A percentile compares a stretch with the other conserved stretches of the same genome.
These are phyloP conservation scores for Elanoides forficatus DNA, from an alignment of 2,113 vertebrate species.

Conservation along the genomic window DNA sequence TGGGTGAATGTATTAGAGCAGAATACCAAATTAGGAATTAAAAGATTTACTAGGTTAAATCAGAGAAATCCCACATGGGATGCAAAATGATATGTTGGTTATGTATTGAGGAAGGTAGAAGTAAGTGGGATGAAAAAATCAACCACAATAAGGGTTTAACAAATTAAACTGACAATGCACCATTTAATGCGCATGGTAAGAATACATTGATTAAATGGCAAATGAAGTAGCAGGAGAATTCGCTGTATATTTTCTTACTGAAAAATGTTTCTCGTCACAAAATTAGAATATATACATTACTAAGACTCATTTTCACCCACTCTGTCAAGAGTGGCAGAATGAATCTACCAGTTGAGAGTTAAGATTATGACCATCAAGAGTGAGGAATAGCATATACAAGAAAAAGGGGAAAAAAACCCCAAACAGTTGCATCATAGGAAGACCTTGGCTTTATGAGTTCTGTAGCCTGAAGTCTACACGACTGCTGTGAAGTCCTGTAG, in stretches of 20 bases:
- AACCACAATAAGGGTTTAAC: background rate
- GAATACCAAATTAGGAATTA: slow-evolving; percentile 49
- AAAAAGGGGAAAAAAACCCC: fast-evolving
- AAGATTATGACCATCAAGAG: background rate
- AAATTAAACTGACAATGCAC: background rate
- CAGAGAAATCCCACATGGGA: background rate
- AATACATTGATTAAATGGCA: background rate
- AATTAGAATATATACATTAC: background rate
- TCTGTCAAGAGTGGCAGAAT: background rate
- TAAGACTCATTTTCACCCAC: background rate
- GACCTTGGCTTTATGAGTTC: background rate
- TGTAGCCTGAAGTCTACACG: background rate
- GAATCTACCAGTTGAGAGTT: background rate
- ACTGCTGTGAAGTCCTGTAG: background rate
- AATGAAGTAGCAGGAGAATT: background rate
- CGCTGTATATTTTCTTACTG: background rate
- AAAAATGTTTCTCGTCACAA: background rate
- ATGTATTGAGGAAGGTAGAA: background rate
- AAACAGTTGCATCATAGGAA: background rate
- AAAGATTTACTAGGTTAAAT: slow-evolving; percentile 31
- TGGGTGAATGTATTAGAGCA: background rate
- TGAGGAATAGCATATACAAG: background rate
- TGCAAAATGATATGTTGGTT: background rate
- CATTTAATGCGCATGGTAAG: background rate
- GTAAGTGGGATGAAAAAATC: background rate